These are phyloP conservation scores for Scophthalmus maximus DNA, from an alignment of 2,113 vertebrate genomes.

Conservation along the genomic window DNA sequence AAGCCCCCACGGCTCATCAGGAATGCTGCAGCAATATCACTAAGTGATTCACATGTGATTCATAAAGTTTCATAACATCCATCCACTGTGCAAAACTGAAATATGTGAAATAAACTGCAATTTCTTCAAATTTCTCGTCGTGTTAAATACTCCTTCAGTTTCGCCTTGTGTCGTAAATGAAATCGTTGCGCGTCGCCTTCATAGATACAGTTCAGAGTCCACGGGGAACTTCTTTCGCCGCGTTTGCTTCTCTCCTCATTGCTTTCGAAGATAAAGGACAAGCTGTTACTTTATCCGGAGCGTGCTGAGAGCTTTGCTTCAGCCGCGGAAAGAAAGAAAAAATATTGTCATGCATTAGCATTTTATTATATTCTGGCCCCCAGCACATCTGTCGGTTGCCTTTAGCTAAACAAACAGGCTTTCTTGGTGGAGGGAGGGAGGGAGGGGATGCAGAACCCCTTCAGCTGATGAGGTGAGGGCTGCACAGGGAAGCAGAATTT, in stretches of 20 bases:
- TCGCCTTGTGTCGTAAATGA: too few species aligned
- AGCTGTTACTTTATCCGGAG: slow-evolving; percentile 4
- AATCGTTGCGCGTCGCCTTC: neutral
- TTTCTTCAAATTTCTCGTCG: too few species aligned
- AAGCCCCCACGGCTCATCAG: neutral
- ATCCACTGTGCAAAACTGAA: neutral
- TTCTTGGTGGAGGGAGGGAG: slow-evolving; percentile 1
- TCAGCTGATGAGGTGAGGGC: slow-evolving; percentile 10
- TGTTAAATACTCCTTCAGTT: too few species aligned
- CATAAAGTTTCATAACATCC: neutral
- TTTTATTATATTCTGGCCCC: slow-evolving; percentile 4
- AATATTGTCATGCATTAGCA: slow-evolving; percentile 1
- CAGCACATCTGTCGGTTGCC: slow-evolving; percentile 38
- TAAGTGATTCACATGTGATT: neutral
- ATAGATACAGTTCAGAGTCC: neutral
- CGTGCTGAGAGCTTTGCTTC: slow-evolving; percentile 6
- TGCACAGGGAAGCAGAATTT: slow-evolving; percentile 7
- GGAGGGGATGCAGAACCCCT: too few species aligned
- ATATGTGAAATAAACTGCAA: neutral
- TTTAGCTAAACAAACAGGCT: slow-evolving; percentile 12
- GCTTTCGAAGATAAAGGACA: neutral
- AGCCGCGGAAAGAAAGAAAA: too few species aligned
- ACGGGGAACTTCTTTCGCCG: neutral
- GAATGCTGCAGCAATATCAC: neutral
- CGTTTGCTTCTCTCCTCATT: neutral